Evolutionary conservation across 2,888 invertebrate species (phyloP).

Genomic region (Latrodectus elegans): DNA sequence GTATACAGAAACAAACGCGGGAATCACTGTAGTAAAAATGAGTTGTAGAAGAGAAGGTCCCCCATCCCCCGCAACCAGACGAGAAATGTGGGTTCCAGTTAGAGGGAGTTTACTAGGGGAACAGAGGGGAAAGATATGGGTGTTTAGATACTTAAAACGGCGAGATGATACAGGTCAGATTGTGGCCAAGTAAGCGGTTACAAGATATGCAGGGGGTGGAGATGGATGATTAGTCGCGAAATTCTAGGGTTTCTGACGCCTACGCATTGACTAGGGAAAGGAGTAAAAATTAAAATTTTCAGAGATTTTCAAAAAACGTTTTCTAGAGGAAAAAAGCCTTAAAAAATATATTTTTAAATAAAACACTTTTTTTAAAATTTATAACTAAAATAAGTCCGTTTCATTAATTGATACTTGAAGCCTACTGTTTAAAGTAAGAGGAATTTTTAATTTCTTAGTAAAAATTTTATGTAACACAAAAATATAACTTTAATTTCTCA

Average conservation of each 20-base stretch:
- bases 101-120: not conserved
- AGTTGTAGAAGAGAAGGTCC: not conserved
- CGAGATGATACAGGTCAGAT: not conserved
- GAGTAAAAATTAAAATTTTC: not conserved
- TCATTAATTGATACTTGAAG: no score
- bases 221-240: conserved; percentile 11
- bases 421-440: no score
- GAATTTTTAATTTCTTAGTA: no score
- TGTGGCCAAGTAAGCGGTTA: not conserved
- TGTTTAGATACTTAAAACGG: not conserved
- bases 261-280: conserved; percentile 3
- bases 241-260: conserved; percentile 29
- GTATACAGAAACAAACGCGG: no score
- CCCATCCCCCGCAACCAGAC: not conserved
- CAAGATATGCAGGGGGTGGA: not conserved
- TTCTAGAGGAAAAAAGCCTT: not conserved
- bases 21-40: no score
- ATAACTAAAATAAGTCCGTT: no score
- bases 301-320: not conserved
- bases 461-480: no score
- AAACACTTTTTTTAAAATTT: no score
- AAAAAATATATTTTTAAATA: no score
- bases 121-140: not conserved
- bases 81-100: not conserved
- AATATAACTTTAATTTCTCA: no score